Percentiles rank a stretch among this genome's conserved stretches.
These are phyloP conservation scores for Bovichtus variegatus DNA, from an alignment of 2,797 vertebrate genomes.

Conservation along the genomic window DNA sequence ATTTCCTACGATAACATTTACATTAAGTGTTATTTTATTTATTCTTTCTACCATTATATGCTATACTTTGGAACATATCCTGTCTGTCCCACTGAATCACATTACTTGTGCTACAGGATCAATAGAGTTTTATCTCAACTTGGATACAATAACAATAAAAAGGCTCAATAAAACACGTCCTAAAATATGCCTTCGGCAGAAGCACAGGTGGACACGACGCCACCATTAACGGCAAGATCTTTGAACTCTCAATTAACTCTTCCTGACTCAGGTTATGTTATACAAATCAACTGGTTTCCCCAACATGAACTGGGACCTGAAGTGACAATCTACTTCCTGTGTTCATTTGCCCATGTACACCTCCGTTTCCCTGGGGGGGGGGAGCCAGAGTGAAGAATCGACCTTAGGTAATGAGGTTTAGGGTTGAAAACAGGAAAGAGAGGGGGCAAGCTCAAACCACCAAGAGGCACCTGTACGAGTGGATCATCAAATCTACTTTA, in stretches of 20 bases:
- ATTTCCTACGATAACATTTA: neutral
- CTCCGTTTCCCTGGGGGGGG: slow-evolving; percentile 34
- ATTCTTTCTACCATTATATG: neutral
- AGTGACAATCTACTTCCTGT: slow-evolving; percentile 64
- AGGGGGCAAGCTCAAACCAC: slow-evolving; percentile 27
- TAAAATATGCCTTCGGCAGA: neutral
- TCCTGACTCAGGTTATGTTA: neutral
- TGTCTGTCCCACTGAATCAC: neutral
- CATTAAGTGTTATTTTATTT: neutral
- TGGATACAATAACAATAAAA: neutral
- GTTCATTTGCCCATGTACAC: slow-evolving; percentile 38
- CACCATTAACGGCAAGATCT: neutral
- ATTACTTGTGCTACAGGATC: neutral
- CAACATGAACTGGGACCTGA: slow-evolving; percentile 39
- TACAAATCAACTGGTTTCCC: slow-evolving; percentile 34
- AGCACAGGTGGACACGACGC: neutral
- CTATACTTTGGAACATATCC: neutral
- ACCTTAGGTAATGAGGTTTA: slow-evolving; percentile 68
- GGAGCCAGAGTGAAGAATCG: slow-evolving; percentile 31
- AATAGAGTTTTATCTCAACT: neutral
- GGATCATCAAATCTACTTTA: slow-evolving; percentile 76
- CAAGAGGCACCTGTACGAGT: slow-evolving; percentile 30
- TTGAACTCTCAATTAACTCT: slow-evolving; percentile 13
- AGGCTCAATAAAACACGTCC: neutral
- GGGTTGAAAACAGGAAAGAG: slow-evolving; percentile 18